Conservation (phyloP, 35 echinoderm and acorn worm genomes). For the Holothuria glaberrima region DNA sequence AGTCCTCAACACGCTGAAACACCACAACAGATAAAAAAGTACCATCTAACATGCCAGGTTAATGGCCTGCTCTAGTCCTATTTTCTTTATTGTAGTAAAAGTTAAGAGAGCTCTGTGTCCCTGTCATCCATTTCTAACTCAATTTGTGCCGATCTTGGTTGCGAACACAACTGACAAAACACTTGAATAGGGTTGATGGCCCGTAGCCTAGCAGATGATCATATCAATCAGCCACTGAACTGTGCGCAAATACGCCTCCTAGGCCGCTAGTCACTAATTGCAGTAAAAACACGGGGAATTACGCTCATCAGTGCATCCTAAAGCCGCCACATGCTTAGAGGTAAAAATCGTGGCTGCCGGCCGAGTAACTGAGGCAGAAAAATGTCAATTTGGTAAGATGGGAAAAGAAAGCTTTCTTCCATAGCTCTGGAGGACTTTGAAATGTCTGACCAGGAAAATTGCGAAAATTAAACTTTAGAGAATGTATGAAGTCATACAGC, state of each 20-base stretch:
- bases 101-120: constrained; percentile 28
- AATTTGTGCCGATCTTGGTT: constrained; percentile 34
- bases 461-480: no score
- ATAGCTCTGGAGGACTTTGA: constrained; percentile 42
- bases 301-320: constrained; percentile 49
- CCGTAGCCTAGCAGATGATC: constrained; percentile 41
- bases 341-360: not conserved
- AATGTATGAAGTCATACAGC: no score
- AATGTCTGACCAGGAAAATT: constrained; percentile 44
- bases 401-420: constrained; percentile 12
- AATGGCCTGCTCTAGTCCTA: constrained; percentile 34
- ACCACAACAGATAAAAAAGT: not conserved
- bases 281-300: constrained; percentile 48
- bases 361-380: constrained; percentile 24
- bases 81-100: not conserved
- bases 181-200: constrained; percentile 49
- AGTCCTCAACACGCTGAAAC: not conserved
- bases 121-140: constrained; percentile 43
- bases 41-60: not conserved
- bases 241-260: constrained; percentile 49
- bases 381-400: constrained; percentile 38
- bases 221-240: constrained; percentile 51
- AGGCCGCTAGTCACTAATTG: constrained; percentile 43
- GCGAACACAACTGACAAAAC: constrained; percentile 46
- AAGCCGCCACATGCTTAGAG: constrained; percentile 51